A percentile compares a stretch with the other conserved stretches of the same genome.
These are phyloP conservation scores for Amiota communis DNA, from an alignment of 2,888 invertebrate species.

Conservation along the genomic window DNA sequence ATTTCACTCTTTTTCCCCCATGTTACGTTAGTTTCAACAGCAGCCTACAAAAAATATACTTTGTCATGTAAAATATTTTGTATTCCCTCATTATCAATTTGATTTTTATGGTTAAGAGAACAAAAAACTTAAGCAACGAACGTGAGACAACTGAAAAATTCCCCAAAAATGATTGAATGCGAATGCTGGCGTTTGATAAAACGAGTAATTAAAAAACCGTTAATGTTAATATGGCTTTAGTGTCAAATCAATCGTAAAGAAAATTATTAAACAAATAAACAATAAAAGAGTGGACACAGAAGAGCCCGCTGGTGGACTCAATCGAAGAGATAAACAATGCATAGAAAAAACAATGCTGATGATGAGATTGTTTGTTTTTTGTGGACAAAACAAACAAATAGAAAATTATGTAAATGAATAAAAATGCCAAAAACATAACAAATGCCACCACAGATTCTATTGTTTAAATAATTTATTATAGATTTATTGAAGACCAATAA, in stretches of 20 bases:
- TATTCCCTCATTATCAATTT: slow-evolving; percentile 42
- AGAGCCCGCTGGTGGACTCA: no score
- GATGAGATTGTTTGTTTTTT: no score
- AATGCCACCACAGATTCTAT: no score
- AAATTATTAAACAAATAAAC: slow-evolving; percentile 57
- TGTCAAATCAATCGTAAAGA: slow-evolving; percentile 68
- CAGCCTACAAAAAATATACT: slow-evolving; percentile 2
- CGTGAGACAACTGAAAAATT: slow-evolving; percentile 21
- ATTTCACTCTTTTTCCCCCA: slow-evolving; percentile 37
- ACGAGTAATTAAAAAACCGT: slow-evolving; percentile 64
- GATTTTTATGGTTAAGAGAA: slow-evolving; percentile 34
- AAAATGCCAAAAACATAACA: neutral
- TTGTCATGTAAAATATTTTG: slow-evolving; percentile 34
- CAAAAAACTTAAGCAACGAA: slow-evolving; percentile 58
- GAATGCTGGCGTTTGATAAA: slow-evolving; percentile 6
- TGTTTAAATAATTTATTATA: no score
- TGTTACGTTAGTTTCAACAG: slow-evolving; percentile 20
- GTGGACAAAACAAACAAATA: neutral
- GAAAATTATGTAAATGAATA: neutral
- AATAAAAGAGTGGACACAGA: slow-evolving; percentile 23
- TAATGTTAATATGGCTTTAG: slow-evolving; percentile 61
- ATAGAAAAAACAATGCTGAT: no score
- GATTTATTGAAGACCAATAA: no score
- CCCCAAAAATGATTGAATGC: no score
- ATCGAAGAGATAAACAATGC: no score